phyloP scores from a whole-genome alignment of 2,888 invertebrate species.

The Drosophila barbarae region DNA sequence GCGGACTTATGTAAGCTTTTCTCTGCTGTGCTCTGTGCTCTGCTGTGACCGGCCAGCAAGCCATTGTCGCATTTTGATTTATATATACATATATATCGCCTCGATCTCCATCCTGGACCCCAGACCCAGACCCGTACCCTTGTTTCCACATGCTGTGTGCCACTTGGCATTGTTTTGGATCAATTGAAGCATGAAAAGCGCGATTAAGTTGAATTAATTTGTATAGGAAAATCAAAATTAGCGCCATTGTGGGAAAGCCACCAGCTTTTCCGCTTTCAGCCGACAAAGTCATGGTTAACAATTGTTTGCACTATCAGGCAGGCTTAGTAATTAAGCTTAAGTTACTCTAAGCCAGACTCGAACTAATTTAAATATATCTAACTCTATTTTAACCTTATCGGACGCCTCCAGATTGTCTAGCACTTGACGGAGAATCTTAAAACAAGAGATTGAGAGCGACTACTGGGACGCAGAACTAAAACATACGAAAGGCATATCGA shows the following conservation, averaged over 20 bases:
- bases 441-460: slow-evolving; percentile 16
- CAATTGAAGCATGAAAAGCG: slow-evolving; percentile 65
- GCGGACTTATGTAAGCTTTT: slow-evolving; percentile 62
- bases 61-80: slow-evolving; percentile 72
- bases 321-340: slow-evolving; percentile 34
- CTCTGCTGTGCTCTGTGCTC: too few relatives aligned
- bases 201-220: slow-evolving; percentile 64
- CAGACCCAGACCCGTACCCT: slow-evolving; percentile 25
- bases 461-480: slow-evolving; percentile 15
- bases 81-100: slow-evolving; percentile 53
- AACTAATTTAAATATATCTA: slow-evolving; percentile 23
- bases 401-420: slow-evolving; percentile 54
- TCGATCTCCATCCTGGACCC: slow-evolving; percentile 44
- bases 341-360: slow-evolving; percentile 31
- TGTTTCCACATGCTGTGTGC: slow-evolving; percentile 55
- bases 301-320: slow-evolving; percentile 45
- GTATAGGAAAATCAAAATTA: slow-evolving; percentile 60
- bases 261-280: slow-evolving; percentile 13
- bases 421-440: slow-evolving; percentile 34
- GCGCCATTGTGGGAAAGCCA: slow-evolving; percentile 45
- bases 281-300: slow-evolving; percentile 51
- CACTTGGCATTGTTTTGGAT: slow-evolving; percentile 50
- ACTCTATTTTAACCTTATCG: slow-evolving; percentile 17
- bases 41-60: slow-evolving; percentile 23
- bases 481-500: slow-evolving; percentile 24